Evolutionary conservation across 1,140 invertebrate genomes (phyloP), one percentile per base, ranked within the genome.

Genomic region (Pseudoatta argentina): DNA sequence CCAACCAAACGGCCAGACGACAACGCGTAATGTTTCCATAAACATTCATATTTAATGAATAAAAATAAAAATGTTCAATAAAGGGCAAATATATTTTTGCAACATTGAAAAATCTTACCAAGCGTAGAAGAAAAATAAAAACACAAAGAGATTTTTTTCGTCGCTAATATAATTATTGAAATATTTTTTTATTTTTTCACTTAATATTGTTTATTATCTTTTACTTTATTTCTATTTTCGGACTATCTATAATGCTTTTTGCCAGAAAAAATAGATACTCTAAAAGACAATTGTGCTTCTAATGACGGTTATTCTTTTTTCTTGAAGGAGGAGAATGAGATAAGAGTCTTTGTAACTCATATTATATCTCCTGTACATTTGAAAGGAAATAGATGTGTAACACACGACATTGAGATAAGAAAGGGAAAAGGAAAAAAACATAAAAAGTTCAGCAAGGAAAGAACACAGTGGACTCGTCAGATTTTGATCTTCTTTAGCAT

Each of bases 1-100:
- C 94, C 94, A 95, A 79, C 92, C 89, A 91, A 94, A 94, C 93
- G 92, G 87, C 82, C 91, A 92, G 91, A 91, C 66, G 67, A 85
- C 93, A 86, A 64, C 92, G 71, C 44, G 57, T 34, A 5, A 69
- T 14, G 14, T 51, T 79, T 85, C 18, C n/a, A 14, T 12, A 18
- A 12, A 21, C 16, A 64, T n/a, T 39, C 0, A 14, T 21, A 67
- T 67, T n/a, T 44, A 67, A 39, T 14, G 3, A 67, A 6, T n/a
- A 67, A 66, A 3, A 67, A 6, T n/a, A 67, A 66, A 39, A 1
- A 34, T n/a, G n/a, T 67, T 16, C 34, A 77, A 63, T 8, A 77
- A 14, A 10, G 14, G n/a, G 3, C 5, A 8, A 34, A n/a, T 24
- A 18, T 51, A 34, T 64, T 27, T 30, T 6, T 63, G 24, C 0